phyloP scores from a whole-genome alignment of 2,113 vertebrate species.

The Hucho hucho region DNA sequence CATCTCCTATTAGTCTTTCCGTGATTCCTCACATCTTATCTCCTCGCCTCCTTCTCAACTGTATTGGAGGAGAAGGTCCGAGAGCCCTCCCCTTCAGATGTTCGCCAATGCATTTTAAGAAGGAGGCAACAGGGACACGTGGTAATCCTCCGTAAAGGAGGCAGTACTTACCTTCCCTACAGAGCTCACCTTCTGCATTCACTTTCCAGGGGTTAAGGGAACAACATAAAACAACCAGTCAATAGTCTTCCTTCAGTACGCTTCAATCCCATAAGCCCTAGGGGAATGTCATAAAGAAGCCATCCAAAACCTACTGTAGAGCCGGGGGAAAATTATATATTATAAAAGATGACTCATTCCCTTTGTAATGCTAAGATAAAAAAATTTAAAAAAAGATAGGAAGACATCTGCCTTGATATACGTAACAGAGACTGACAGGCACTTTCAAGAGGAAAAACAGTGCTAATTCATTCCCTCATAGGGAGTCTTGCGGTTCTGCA shows the following conservation, averaged over 20 bases:
- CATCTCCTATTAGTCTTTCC: too few relatives aligned
- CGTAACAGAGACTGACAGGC: conserved; percentile 56
- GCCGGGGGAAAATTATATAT: conserved; percentile 57
- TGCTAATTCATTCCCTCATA: conserved; percentile 56
- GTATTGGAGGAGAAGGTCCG: too few relatives aligned
- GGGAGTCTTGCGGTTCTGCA: conserved; percentile 56
- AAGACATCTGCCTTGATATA: conserved; percentile 38
- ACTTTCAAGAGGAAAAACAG: conserved; percentile 66
- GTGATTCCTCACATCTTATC: too few relatives aligned
- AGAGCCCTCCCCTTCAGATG: too few relatives aligned
- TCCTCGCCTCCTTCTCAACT: too few relatives aligned
- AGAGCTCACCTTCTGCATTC: conserved; percentile 62
- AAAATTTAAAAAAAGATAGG: conserved; percentile 18
- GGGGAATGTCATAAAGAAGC: conserved; percentile 62
- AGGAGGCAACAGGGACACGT: conserved; percentile 21
- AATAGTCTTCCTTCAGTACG: conserved; percentile 60
- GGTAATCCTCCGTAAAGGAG: conserved; percentile 52
- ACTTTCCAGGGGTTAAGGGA: conserved; percentile 60
- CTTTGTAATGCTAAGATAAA: conserved; percentile 57
- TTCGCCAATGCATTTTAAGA: too few relatives aligned
- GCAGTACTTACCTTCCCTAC: conserved; percentile 38
- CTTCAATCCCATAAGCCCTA: conserved; percentile 51
- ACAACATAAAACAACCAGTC: conserved; percentile 60
- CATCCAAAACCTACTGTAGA: conserved; percentile 38
- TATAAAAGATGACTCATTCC: conserved; percentile 66